These are phyloP conservation scores for Gnatocerus cornutus DNA, from an alignment of 2,888 invertebrate species.

Conservation along the genomic window DNA sequence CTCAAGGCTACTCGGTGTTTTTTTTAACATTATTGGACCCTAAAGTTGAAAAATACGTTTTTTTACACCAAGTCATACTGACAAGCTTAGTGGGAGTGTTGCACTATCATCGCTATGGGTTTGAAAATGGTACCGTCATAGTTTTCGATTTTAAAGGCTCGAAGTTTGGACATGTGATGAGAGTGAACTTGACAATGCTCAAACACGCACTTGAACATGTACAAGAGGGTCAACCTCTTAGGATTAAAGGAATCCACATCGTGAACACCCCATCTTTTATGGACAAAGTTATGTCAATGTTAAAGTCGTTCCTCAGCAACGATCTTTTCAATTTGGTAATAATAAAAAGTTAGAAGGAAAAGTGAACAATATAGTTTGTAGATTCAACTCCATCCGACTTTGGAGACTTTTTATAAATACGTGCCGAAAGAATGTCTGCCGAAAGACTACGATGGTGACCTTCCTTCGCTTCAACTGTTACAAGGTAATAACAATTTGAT, in stretches of 20 bases:
- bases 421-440: conserved; percentile 13
- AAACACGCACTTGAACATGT: conserved; percentile 1
- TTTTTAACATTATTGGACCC: not conserved
- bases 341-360: not conserved
- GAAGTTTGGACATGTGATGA: not conserved
- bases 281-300: not conserved
- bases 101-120: not conserved
- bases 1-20: not conserved
- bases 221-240: not conserved
- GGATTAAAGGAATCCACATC: conserved; percentile 1
- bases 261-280: not conserved
- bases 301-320: not conserved
- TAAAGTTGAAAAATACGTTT: conserved; percentile 5
- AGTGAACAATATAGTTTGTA: not conserved
- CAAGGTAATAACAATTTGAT: too few relatives aligned
- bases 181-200: not conserved
- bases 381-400: not conserved
- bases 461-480: not conserved
- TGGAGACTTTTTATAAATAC: conserved; percentile 3
- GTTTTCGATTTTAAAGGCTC: conserved; percentile 8
- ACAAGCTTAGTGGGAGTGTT: not conserved
- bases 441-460: not conserved
- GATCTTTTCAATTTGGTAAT: not conserved
- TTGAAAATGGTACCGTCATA: not conserved
- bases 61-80: not conserved